These are phyloP conservation scores for Aphis craccivora DNA, from an alignment of 1,140 invertebrate species.

Conservation along the genomic window DNA sequence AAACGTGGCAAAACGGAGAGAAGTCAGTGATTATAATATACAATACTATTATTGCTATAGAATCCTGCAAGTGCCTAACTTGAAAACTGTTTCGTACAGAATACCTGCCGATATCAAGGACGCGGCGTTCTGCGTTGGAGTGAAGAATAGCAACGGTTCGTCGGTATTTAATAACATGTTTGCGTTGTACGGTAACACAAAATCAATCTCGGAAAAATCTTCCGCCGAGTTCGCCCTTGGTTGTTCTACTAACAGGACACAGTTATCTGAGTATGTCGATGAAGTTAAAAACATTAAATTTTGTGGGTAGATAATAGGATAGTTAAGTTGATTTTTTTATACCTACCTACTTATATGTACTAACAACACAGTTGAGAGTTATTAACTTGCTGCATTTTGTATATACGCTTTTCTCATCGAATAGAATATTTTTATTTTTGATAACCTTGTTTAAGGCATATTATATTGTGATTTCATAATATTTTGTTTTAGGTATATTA, in stretches of 20 bases:
- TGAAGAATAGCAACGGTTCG: slow-evolving; percentile 5
- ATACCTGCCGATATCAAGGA: slow-evolving; percentile 57
- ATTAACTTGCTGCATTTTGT: no score
- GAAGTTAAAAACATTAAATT: no score
- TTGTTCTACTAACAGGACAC: slow-evolving; percentile 52
- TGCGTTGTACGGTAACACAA: slow-evolving; percentile 37
- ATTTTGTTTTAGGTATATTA: slow-evolving; percentile 11
- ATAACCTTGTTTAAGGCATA: not conserved
- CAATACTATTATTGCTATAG: not conserved
- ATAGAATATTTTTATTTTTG: not conserved
- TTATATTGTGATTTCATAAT: not conserved
- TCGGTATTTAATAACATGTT: slow-evolving; percentile 38
- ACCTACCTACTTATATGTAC: no score
- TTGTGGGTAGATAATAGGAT: no score
- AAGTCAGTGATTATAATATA: not conserved
- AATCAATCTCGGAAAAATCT: slow-evolving; percentile 50
- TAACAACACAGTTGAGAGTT: no score
- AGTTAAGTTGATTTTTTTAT: no score
- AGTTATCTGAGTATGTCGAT: not conserved
- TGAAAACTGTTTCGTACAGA: not conserved
- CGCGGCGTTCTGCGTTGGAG: slow-evolving; percentile 51
- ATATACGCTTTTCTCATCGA: no score
- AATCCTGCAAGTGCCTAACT: not conserved
- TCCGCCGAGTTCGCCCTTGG: slow-evolving; percentile 28
- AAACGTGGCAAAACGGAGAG: not conserved